Base-by-base conservation (phyloP, 2,888 invertebrate species). In the Agonopterix alstromeriana region DNA sequence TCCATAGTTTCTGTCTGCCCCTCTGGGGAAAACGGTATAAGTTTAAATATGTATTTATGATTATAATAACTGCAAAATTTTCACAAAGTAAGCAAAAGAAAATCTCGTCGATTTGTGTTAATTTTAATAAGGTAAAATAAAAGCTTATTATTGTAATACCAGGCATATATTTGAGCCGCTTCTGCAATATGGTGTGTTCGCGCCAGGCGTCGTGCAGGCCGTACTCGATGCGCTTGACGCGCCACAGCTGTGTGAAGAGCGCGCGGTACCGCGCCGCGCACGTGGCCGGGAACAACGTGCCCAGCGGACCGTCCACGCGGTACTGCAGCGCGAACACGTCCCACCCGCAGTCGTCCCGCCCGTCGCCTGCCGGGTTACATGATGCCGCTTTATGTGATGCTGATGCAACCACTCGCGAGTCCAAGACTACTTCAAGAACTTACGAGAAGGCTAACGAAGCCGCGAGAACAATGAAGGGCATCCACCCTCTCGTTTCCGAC, bases 261-360 rank as follows among this genome's bases (percentile, higher is more conserved):
- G 94, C 92, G 57, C 95, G 92, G 83, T 97, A 97, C 7, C 82
- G 72, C 17, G 92, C 93, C 62, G 94, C 93, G 69, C 94, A 90
- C 17, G 92, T 91, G 5, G 93, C 93, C 61, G 93, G 92, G 73
- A 94, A 91, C 81, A 97, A 93, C 36, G 96, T 96, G 69, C 95
- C 95, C 52, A 97, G 93, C 9, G 97, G 97, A 0, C 97, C 97
- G 77, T 95, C 94, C 44, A 95, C 94, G 65, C 95, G 93, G 80
- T 97, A 97, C 72, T 95, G 93, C 43, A 97, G 88, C 61, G 94
- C 93, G 81, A 97, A 97, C 47, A 97, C 95, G 80, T 97, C 97
- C 96, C 97, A 97, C 3, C 97, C 97, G 51, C 91, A 91, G 77
- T 97, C 97, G 47, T 94, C 85, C 56, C 87, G 86, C 0, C 86